These are phyloP conservation scores for Leptopilina syphax DNA, from an alignment of 2,888 invertebrate species.

Conservation along the genomic window DNA sequence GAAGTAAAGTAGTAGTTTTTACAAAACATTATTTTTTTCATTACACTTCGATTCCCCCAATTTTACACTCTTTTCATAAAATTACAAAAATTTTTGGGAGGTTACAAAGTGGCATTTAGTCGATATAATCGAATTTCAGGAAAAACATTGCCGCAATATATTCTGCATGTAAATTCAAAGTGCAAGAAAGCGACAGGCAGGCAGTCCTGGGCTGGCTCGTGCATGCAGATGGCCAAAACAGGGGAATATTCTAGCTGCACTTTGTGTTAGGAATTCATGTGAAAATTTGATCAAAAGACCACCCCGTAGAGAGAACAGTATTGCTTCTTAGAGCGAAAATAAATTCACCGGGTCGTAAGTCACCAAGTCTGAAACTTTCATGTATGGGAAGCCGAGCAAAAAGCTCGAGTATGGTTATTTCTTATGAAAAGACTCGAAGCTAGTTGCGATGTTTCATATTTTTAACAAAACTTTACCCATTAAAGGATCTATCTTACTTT, in stretches of 20 bases:
- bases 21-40: background rate
- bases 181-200: conserved; percentile 14
- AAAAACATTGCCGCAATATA: conserved; percentile 23
- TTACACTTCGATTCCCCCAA: no score
- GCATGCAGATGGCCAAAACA: background rate
- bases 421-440: conserved; percentile 11
- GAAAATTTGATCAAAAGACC: conserved; percentile 32
- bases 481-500: background rate
- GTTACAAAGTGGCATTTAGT: background rate
- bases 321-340: conserved; percentile 25
- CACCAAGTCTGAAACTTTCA: conserved; percentile 2
- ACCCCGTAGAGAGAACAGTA: conserved; percentile 23
- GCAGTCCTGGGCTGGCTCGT: background rate
- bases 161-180: conserved; percentile 25
- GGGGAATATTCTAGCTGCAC: conserved; percentile 3
- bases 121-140: background rate
- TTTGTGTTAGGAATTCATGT: conserved; percentile 30
- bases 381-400: conserved; percentile 3
- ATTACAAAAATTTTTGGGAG: no score
- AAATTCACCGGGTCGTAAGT: conserved; percentile 21
- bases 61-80: no score
- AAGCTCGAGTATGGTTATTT: conserved; percentile 8
- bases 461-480: conserved; percentile 10
- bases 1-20: background rate
- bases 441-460: background rate